Percentiles rank a stretch among this genome's conserved stretches.
phyloP scores from a whole-genome alignment of 2,113 vertebrate genomes.

The Gasterosteus nipponicus region DNA sequence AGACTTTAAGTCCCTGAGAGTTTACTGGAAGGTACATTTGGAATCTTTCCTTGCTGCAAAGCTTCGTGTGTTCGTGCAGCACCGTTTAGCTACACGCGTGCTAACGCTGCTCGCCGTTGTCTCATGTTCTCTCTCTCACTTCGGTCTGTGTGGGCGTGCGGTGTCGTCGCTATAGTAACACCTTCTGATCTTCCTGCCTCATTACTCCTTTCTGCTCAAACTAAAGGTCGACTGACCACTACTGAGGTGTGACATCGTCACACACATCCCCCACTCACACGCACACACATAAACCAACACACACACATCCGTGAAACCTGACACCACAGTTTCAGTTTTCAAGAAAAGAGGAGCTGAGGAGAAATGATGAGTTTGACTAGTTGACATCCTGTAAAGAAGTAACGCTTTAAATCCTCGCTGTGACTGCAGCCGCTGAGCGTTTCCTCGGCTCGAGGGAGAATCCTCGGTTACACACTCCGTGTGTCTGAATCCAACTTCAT shows the following conservation, averaged over 20 bases:
- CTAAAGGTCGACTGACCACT: constrained; percentile 70
- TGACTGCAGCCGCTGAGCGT: constrained; percentile 59
- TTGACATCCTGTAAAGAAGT: not conserved
- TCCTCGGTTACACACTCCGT: constrained; percentile 64
- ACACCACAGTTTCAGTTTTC: constrained; percentile 77
- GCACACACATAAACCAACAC: constrained; percentile 20
- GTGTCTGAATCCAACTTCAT: constrained; percentile 5
- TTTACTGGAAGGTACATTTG: constrained; percentile 74
- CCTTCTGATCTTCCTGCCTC: constrained; percentile 32
- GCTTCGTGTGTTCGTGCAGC: constrained; percentile 5
- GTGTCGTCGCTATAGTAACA: constrained; percentile 39
- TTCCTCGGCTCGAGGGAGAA: constrained; percentile 72
- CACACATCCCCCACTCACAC: constrained; percentile 18
- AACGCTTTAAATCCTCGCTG: not conserved
- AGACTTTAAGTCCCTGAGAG: constrained; percentile 20
- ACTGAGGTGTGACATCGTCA: constrained; percentile 25
- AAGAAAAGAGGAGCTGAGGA: constrained; percentile 72
- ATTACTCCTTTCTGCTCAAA: constrained; percentile 14
- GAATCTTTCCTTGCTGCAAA: not conserved
- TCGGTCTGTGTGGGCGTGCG: constrained; percentile 15
- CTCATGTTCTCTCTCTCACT: not conserved
- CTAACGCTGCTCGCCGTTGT: not conserved
- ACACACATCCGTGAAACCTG: constrained; percentile 68
- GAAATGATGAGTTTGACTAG: constrained; percentile 66
- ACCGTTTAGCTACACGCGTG: too few species aligned